Evolutionary conservation across 1,140 invertebrate species (phyloP), one percentile per base, ranked within the genome.

Genomic region (Amphibalanus amphitrite): DNA sequence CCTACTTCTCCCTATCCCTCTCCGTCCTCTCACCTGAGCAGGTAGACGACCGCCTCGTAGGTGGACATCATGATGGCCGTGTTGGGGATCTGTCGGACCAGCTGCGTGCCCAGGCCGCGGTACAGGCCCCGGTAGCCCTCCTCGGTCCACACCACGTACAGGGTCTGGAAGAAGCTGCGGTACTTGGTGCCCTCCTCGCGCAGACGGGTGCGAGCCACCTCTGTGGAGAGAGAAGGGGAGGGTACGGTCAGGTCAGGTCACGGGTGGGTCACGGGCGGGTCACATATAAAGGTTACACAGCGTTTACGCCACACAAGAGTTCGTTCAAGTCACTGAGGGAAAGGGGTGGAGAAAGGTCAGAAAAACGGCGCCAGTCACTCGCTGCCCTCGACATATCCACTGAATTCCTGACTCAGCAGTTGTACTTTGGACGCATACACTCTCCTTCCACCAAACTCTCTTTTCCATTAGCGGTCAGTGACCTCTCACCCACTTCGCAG

Each of bases 11-110:
- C 13, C 13, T 25, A 25, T 13, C 13, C 47, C 13, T 13, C 47
- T 13, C 13, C 47, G 33, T 38, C 33, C 15, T 15, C 26, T 67
- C 65, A 28, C 26, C 28, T 75, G 40, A 79, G 73, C 10, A 82
- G 67, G 73, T 83, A 81, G 10, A 85, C 80, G 25, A 81, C 79
- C 13, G 90, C 89, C 80, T 98, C 95, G 77, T 98, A 98, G 0
- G 95, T 97, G 1, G 92, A 90, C 95, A 98, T 97, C 90, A 98
- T 95, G 72, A 98, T 96, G 28, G 95, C 95, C 26, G 95, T 97
- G 82, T 98, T 98, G 3, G 96, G 96, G 79, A 98, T 97, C 79
- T 97, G 93, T 69, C 95, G 85, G 3, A 98, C 86, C 67, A 98
- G 84, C 79, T 98, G 95, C 30, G 77, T 79, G 26, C 73, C 73